phyloP scores from a whole-genome alignment of 2,888 invertebrate species.

The Geophilus truncorum region DNA sequence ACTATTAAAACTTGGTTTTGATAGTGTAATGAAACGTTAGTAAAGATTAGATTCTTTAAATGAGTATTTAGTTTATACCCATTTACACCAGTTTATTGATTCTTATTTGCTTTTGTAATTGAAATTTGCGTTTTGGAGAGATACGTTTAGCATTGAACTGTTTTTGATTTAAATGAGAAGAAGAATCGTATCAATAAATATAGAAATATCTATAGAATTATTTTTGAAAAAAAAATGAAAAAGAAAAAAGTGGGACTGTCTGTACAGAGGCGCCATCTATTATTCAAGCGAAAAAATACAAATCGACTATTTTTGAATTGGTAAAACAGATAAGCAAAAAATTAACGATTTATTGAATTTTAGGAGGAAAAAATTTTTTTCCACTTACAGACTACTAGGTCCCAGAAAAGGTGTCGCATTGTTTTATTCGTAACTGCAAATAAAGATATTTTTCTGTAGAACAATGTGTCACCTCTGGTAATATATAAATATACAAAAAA shows the following conservation, averaged over 20 bases:
- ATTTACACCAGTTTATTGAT: too few relatives aligned
- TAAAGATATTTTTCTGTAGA: conserved; percentile 15
- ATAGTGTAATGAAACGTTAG: neutral
- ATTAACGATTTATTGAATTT: neutral
- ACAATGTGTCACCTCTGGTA: neutral
- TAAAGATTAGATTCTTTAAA: neutral
- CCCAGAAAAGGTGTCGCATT: conserved; percentile 33
- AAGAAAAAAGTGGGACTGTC: neutral
- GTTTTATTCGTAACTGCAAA: conserved; percentile 34
- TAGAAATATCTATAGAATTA: too few relatives aligned
- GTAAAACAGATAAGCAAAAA: neutral
- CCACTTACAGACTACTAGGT: conserved; percentile 34
- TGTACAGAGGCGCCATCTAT: neutral
- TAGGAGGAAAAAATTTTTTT: conserved; percentile 10
- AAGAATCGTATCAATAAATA: too few relatives aligned
- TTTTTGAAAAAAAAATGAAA: neutral
- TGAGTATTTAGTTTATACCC: too few relatives aligned
- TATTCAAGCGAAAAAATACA: neutral
- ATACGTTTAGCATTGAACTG: too few relatives aligned
- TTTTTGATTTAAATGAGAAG: too few relatives aligned
- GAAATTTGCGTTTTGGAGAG: too few relatives aligned
- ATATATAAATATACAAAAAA: neutral
- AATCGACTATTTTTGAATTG: neutral
- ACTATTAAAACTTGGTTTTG: neutral
- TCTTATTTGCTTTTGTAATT: too few relatives aligned